These are phyloP conservation scores for Chelonus insularis DNA, from an alignment of 1,140 invertebrate species.

Conservation along the genomic window DNA sequence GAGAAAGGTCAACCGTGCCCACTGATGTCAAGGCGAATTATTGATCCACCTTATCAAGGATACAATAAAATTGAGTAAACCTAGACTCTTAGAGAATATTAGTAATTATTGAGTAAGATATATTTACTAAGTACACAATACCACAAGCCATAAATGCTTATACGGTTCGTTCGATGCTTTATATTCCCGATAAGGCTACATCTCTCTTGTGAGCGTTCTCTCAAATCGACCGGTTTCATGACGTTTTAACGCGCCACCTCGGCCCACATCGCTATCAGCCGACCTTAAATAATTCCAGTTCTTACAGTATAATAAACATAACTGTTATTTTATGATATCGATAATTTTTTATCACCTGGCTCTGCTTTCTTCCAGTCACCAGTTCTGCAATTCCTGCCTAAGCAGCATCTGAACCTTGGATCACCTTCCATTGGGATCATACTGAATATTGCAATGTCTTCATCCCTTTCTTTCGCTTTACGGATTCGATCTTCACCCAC, in stretches of 20 bases:
- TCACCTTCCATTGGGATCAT: conserved; percentile 75
- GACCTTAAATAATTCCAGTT: conserved; percentile 24
- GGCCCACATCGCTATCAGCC: conserved; percentile 33
- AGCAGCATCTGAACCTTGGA: conserved; percentile 76
- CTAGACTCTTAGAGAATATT: neutral
- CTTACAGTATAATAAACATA: conserved; percentile 19
- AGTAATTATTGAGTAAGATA: conserved; percentile 14
- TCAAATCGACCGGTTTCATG: conserved; percentile 26
- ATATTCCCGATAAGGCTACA: conserved; percentile 42
- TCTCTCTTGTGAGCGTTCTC: conserved; percentile 15
- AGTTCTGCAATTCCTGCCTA: conserved; percentile 71
- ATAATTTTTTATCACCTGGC: conserved; percentile 67
- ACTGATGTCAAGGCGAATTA: conserved; percentile 20
- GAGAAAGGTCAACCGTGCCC: conserved; percentile 22
- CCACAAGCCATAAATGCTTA: conserved; percentile 4
- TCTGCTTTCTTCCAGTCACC: conserved; percentile 76
- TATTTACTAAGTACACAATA: conserved; percentile 28
- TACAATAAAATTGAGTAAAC: neutral
- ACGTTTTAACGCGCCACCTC: conserved; percentile 25
- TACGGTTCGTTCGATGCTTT: conserved; percentile 16
- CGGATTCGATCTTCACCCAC: conserved; percentile 61
- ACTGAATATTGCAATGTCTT: conserved; percentile 82
- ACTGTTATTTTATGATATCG: neutral
- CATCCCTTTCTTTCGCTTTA: conserved; percentile 75
- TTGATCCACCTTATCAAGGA: neutral